Conservation (phyloP, 35 echinoderm and acorn worm species). For the Apostichopus californicus region DNA sequence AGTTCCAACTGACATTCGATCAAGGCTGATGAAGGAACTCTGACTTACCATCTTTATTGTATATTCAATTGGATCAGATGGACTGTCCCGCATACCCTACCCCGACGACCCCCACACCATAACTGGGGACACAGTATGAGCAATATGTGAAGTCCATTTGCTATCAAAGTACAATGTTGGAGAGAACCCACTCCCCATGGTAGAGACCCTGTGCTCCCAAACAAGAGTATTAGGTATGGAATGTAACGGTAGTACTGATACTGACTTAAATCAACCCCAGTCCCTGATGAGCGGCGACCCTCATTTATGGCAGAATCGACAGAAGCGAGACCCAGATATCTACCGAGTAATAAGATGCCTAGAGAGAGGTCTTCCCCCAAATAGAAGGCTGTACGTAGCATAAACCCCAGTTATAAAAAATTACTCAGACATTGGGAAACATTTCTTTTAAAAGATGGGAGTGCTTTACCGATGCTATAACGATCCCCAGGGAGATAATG, state of each 20-base stretch:
- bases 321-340: background rate
- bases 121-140: background rate
- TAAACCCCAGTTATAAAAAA: background rate
- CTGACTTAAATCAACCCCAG: background rate
- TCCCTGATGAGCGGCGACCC: background rate
- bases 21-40: no score
- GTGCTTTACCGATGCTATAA: background rate
- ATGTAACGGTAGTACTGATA: background rate
- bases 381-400: background rate
- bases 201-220: background rate
- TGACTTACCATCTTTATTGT: no score
- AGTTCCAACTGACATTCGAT: no score
- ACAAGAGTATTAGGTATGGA: background rate
- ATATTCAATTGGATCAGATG: conserved; percentile 33
- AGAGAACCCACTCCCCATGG: background rate
- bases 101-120: background rate
- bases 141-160: background rate
- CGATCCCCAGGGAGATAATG: background rate
- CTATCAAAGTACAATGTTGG: background rate
- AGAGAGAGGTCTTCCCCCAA: background rate
- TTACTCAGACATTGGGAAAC: background rate
- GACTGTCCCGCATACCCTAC: conserved; percentile 30
- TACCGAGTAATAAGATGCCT: background rate
- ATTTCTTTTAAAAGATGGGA: background rate
- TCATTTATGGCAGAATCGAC: background rate